phyloP scores from a whole-genome alignment of 2,888 invertebrate genomes.

The Leptothorax acervorum region DNA sequence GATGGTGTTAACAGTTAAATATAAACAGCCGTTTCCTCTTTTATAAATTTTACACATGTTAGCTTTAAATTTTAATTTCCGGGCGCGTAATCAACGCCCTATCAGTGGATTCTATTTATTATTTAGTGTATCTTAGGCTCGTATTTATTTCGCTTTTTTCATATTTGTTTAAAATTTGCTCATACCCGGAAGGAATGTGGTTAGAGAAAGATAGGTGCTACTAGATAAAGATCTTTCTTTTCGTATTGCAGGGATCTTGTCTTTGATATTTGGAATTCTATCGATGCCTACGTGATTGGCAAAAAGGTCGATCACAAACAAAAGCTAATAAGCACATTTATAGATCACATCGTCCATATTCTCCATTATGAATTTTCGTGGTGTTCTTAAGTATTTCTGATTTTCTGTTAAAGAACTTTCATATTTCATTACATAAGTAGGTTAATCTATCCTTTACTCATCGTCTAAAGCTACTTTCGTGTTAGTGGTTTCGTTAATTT shows the following conservation, averaged over 20 bases:
- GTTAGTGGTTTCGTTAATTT: not conserved
- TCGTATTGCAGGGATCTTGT: constrained; percentile 35
- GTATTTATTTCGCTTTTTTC: constrained; percentile 15
- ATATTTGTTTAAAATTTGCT: constrained; percentile 4
- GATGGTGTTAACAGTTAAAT: not conserved
- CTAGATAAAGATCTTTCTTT: constrained; percentile 47
- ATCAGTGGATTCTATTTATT: not conserved
- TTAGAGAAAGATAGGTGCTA: constrained; percentile 21
- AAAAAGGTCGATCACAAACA: constrained; percentile 46
- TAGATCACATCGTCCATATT: constrained; percentile 30
- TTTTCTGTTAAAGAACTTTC: not conserved
- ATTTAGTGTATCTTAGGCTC: not conserved
- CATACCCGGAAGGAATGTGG: not conserved
- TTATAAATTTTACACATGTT: too few species aligned
- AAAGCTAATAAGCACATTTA: constrained; percentile 50
- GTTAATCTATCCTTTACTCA: not conserved
- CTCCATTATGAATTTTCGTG: not conserved
- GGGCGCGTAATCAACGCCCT: not conserved
- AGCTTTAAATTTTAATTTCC: not conserved
- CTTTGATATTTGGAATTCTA: constrained; percentile 62
- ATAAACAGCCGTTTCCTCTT: not conserved
- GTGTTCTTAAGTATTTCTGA: not conserved
- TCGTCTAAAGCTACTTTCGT: not conserved
- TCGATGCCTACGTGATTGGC: constrained; percentile 39
- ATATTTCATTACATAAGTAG: not conserved